Evolutionary conservation across 1,140 invertebrate species (phyloP).

Genomic region (Panulirus ornatus): DNA sequence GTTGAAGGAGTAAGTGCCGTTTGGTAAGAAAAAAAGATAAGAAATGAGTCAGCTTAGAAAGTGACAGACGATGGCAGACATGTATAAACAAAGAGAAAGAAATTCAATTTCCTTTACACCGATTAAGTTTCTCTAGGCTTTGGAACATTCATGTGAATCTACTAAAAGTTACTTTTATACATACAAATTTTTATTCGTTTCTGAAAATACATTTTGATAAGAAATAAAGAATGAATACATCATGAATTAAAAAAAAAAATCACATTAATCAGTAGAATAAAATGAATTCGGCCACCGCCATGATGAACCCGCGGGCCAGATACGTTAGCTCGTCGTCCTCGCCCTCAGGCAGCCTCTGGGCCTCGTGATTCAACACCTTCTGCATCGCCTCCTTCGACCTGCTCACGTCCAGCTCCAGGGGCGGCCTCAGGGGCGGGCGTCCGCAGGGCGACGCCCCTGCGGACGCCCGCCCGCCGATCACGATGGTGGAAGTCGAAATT

Average conservation of each 20-base stretch:
- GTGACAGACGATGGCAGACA: too few species aligned
- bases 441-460: not conserved
- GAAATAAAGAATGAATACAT: not conserved
- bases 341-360: not conserved
- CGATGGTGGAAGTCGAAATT: not conserved
- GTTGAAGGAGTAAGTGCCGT: too few species aligned
- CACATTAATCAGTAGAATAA: not conserved
- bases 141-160: too few species aligned
- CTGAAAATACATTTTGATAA: not conserved
- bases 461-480: not conserved
- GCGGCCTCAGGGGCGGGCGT: too few species aligned
- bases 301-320: not conserved
- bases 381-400: not conserved
- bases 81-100: too few species aligned
- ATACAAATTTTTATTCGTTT: too few species aligned
- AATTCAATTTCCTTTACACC: too few species aligned
- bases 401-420: not conserved
- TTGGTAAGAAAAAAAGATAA: too few species aligned
- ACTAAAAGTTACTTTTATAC: too few species aligned
- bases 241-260: too few species aligned
- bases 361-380: not conserved
- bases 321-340: not conserved
- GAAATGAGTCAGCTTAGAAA: too few species aligned
- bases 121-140: too few species aligned
- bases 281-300: not conserved